A percentile compares a stretch with the other conserved stretches of the same genome.
These are phyloP conservation scores for Geodia barretti DNA, from an alignment of 37 sponge, comb jelly and placozoan species.

Conservation along the genomic window DNA sequence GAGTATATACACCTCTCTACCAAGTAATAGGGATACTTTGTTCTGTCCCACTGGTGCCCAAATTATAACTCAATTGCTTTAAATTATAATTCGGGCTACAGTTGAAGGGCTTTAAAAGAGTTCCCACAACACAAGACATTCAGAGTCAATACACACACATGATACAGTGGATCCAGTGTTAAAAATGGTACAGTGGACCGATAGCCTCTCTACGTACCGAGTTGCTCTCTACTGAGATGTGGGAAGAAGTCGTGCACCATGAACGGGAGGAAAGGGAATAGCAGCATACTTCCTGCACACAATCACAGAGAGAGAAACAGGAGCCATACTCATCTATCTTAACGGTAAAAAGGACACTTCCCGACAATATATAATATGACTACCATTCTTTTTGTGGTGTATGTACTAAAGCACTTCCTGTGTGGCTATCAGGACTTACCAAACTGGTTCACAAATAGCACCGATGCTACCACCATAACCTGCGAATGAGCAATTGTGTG, in stretches of 20 bases:
- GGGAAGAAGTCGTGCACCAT: constrained; percentile 95
- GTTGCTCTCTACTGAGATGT: constrained; percentile 55
- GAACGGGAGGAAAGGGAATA: constrained; percentile 91
- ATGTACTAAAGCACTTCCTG: neutral
- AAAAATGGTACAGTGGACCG: too few relatives aligned
- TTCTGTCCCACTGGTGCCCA: too few relatives aligned
- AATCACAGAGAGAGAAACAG: neutral
- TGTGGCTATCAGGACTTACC: constrained; percentile 20
- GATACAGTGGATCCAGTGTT: too few relatives aligned
- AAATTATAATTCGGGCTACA: too few relatives aligned
- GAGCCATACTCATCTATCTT: neutral
- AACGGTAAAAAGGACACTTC: neutral
- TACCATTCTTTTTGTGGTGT: neutral
- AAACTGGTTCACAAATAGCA: constrained; percentile 50
- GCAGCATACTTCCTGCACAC: constrained; percentile 62
- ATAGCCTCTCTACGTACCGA: too few relatives aligned
- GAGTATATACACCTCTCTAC: too few relatives aligned
- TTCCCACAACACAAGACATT: too few relatives aligned
- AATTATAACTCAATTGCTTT: too few relatives aligned
- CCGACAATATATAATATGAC: neutral
- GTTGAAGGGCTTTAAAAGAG: too few relatives aligned
- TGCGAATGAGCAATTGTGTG: constrained; percentile 12
- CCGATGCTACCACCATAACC: constrained; percentile 23
- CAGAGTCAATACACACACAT: too few relatives aligned
- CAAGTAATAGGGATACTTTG: too few relatives aligned